phyloP scores from a whole-genome alignment of 1,140 invertebrate genomes.

The Nasonia vitripennis region DNA sequence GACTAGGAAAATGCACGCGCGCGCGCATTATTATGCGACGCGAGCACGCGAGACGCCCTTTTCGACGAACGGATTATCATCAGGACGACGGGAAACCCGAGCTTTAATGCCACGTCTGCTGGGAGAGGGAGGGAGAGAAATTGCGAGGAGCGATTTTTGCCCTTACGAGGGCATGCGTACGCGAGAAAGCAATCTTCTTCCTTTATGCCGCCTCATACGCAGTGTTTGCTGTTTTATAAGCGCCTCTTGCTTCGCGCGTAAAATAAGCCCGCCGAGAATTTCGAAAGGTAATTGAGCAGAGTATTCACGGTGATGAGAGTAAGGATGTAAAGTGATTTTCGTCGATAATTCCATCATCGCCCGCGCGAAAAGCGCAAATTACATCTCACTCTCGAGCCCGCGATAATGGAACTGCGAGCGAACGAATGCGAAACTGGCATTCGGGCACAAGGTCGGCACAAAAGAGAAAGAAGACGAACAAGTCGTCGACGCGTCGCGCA shows the following conservation, averaged over 20 bases:
- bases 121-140: neutral
- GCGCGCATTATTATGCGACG: neutral
- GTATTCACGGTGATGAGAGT: no score
- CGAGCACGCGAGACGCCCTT: constrained; percentile 20
- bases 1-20: constrained; percentile 24
- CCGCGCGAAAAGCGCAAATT: neutral
- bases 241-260: no score
- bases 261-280: no score
- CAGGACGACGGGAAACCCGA: neutral
- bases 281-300: no score
- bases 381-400: neutral
- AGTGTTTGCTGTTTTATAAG: no score
- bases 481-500: neutral
- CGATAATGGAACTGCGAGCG: constrained; percentile 6
- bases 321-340: no score
- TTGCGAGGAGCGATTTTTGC: neutral
- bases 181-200: no score
- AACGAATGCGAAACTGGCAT: constrained; percentile 20
- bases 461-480: constrained; percentile 34
- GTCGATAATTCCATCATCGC: neutral
- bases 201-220: no score
- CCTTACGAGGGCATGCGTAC: neutral
- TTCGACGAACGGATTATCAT: constrained; percentile 6
- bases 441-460: constrained; percentile 36
- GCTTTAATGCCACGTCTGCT: neutral